Conservation (phyloP, 2,113 vertebrate species). For the Odobenus rosmarus region DNA sequence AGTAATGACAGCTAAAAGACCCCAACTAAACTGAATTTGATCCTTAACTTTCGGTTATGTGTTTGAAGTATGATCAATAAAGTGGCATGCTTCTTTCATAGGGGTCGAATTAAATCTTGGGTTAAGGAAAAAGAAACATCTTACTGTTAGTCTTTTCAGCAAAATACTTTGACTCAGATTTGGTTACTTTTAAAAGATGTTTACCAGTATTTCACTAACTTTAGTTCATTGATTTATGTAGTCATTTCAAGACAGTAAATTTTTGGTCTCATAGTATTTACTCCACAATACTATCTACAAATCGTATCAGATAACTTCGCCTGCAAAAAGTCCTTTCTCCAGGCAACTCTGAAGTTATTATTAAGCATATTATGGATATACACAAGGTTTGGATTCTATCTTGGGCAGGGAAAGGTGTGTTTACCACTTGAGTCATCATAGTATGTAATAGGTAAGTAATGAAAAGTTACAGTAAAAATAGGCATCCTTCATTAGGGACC, state of each 20-base stretch:
- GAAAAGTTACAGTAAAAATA: slow-evolving; percentile 69
- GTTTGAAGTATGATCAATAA: neutral
- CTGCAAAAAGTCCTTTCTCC: slow-evolving; percentile 64
- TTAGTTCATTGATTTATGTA: neutral
- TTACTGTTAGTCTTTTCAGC: slow-evolving; percentile 22
- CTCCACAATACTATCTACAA: slow-evolving; percentile 13
- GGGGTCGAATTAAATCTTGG: neutral
- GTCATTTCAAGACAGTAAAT: neutral
- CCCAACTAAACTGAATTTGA: slow-evolving; percentile 48
- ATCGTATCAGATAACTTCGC: neutral
- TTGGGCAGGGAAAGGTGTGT: slow-evolving; percentile 66
- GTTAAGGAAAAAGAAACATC: neutral
- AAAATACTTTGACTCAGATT: slow-evolving; percentile 34
- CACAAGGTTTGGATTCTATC: slow-evolving; percentile 59
- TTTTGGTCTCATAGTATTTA: slow-evolving; percentile 36
- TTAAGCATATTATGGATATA: slow-evolving; percentile 62
- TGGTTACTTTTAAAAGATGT: neutral
- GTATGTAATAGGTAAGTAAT: slow-evolving; percentile 61
- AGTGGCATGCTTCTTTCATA: neutral
- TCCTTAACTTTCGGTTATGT: slow-evolving; percentile 9
- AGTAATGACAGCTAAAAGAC: neutral
- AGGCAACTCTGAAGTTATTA: slow-evolving; percentile 61
- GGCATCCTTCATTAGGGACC: slow-evolving; percentile 57
- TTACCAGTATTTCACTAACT: slow-evolving; percentile 27
- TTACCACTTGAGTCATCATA: slow-evolving; percentile 65